Evolutionary conservation across 2,113 vertebrate genomes (phyloP).

Genomic region (Muntiacus reevesi): DNA sequence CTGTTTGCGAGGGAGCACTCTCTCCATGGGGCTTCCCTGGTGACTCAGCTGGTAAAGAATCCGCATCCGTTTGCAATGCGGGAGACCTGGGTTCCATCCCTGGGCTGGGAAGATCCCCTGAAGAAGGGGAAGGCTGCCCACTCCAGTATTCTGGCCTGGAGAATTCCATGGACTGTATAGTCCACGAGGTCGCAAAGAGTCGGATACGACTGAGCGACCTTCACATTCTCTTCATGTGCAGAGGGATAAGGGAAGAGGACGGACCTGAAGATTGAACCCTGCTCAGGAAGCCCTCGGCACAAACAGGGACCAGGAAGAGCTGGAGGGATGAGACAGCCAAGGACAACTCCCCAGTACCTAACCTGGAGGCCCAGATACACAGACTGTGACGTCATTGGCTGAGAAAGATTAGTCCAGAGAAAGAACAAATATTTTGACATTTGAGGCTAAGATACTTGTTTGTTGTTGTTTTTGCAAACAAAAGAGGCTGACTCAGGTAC

Average conservation of each 20-base stretch:
- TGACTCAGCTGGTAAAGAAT: not conserved
- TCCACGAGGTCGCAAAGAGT: not conserved
- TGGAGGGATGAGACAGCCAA: accelerated
- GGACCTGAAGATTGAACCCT: accelerated
- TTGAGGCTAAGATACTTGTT: not conserved
- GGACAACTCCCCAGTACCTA: not conserved
- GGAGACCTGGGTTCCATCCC: not conserved
- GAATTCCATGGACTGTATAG: not conserved
- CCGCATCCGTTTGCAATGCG: not conserved
- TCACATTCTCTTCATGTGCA: accelerated
- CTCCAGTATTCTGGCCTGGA: not conserved
- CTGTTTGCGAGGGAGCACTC: not conserved
- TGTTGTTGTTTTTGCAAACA: not conserved
- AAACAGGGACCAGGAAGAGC: not conserved
- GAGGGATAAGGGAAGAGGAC: too few relatives aligned
- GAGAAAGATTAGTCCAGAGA: not conserved
- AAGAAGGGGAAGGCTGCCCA: not conserved
- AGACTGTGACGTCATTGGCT: accelerated
- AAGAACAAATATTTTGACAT: not conserved
- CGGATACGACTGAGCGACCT: not conserved
- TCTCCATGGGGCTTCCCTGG: not conserved
- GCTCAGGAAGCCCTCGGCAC: not conserved
- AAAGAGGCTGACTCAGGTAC: not conserved
- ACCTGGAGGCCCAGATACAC: not conserved
- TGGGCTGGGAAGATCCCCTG: not conserved